A percentile compares a stretch with the other conserved stretches of the same genome.
These are phyloP conservation scores for Drosophila tsacasi DNA, from an alignment of 1,140 invertebrate genomes.

Conservation along the genomic window DNA sequence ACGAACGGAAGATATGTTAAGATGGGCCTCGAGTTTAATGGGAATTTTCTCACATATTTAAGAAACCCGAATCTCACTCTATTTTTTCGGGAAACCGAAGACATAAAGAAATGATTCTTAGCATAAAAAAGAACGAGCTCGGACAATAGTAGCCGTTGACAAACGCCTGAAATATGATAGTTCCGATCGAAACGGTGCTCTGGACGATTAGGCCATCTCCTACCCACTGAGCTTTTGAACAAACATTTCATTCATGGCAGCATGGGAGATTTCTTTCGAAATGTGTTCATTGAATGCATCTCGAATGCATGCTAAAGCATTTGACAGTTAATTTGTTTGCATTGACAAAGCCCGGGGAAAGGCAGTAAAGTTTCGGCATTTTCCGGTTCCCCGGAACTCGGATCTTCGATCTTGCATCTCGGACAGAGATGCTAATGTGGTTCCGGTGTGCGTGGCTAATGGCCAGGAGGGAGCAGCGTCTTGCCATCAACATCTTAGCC, in stretches of 20 bases:
- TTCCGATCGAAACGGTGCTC: conserved; percentile 46
- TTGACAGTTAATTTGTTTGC: conserved; percentile 81
- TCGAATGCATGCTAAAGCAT: conserved; percentile 57
- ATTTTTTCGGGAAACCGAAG: conserved; percentile 1
- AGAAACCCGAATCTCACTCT: neutral
- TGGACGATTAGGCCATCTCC: conserved; percentile 35
- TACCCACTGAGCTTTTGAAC: conserved; percentile 36
- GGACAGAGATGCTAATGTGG: conserved; percentile 70
- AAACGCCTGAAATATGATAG: conserved; percentile 73
- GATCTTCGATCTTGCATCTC: conserved; percentile 15
- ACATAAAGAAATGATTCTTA: conserved; percentile 16
- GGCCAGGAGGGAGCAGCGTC: conserved; percentile 40
- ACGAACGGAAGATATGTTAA: neutral
- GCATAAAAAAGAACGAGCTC: conserved; percentile 27
- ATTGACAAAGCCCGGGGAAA: conserved; percentile 47
- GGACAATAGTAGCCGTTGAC: conserved; percentile 71
- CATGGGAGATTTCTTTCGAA: conserved; percentile 48
- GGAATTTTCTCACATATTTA: conserved; percentile 51
- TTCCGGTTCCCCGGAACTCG: conserved; percentile 57
- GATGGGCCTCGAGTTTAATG: conserved; percentile 24
- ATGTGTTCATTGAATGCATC: conserved; percentile 67
- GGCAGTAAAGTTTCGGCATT: conserved; percentile 45
- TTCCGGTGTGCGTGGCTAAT: conserved; percentile 74
- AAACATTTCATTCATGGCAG: conserved; percentile 47
- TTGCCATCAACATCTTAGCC: conserved; percentile 55